Percentiles rank a stretch among this genome's conserved stretches.
Conservation (phyloP, 1,140 invertebrate species). For the Magallana ariakensis region DNA sequence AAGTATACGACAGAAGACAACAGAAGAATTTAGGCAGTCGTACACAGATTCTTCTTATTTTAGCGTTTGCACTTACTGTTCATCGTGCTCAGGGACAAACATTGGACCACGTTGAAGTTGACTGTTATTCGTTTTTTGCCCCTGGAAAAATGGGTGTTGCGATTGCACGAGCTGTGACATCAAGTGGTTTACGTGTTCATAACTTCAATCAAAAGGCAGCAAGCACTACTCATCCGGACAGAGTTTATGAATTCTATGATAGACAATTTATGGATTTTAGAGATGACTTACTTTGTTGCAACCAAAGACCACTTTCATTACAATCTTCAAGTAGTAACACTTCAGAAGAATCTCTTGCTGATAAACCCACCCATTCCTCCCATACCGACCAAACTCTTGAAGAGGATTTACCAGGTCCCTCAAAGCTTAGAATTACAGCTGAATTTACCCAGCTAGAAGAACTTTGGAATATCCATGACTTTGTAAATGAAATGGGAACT, state of each 20-base stretch:
- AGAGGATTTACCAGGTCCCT: not conserved
- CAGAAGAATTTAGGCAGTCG: constrained; percentile 48
- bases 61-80: constrained; percentile 53
- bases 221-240: constrained; percentile 29
- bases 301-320: not conserved
- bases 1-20: constrained; percentile 45
- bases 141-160: constrained; percentile 56
- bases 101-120: constrained; percentile 48
- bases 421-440: not conserved
- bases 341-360: too few relatives aligned
- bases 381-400: too few relatives aligned
- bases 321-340: not conserved
- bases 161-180: constrained; percentile 47
- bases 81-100: constrained; percentile 55
- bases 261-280: constrained; percentile 10
- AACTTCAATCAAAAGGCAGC: constrained; percentile 47
- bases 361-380: too few relatives aligned
- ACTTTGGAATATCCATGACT: constrained; percentile 39
- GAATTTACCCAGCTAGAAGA: not conserved
- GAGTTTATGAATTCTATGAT: constrained; percentile 53
- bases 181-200: constrained; percentile 31
- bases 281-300: constrained; percentile 45
- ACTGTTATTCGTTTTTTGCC: constrained; percentile 53
- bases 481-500: constrained; percentile 10
- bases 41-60: constrained; percentile 47